Base-by-base conservation (phyloP, 2,113 vertebrate species). In the Carassius gibelio region DNA sequence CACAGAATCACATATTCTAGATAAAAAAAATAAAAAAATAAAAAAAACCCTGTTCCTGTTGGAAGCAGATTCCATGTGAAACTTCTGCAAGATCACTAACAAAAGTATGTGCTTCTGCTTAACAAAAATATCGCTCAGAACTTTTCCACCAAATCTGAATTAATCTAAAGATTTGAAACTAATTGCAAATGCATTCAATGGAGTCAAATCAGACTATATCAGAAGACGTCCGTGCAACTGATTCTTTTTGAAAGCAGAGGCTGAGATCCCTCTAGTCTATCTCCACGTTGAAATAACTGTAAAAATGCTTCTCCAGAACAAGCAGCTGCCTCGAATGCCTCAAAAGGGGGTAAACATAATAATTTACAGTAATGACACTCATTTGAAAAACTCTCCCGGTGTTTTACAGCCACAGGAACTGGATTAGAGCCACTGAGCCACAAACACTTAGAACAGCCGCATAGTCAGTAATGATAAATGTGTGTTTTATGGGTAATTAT, bases 351-450 rank as follows among this genome's bases (percentile, higher is more conserved):
- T 69, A 85, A 85, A 80, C 69, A 77, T 85, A 80, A 72, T 80
- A 52, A 85, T 85, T 85, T 85, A 80, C 76, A 85, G 42, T 85
- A 71, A 80, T 78, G 76, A 80, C 76, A 85, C 36, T 80, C 75
- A 45, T 79, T 85, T 71, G 83, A 85, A 85, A 81, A 85, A 59
- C 75, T 85, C 62, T 79, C 62, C 38, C 36, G 30, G 78, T 36
- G 64, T 85, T 17, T 61, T 71, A 85, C 84, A 80, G 76, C 23
- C 76, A 80, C 57, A 34, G 71, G 75, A 85, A 57, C 61, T 85
- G 62, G 62, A 85, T 79, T 30, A 45, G 36, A 71, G 52, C 78
- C 84, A 61, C 61, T 84, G 69, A 84, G 71, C 71, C 82, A 84
- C 75, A 79, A 85, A 59, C 84, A 68, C 50, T 85, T 69, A 30